These are phyloP conservation scores for Pollenia labialis DNA, from an alignment of 2,888 invertebrate genomes.

Conservation along the genomic window DNA sequence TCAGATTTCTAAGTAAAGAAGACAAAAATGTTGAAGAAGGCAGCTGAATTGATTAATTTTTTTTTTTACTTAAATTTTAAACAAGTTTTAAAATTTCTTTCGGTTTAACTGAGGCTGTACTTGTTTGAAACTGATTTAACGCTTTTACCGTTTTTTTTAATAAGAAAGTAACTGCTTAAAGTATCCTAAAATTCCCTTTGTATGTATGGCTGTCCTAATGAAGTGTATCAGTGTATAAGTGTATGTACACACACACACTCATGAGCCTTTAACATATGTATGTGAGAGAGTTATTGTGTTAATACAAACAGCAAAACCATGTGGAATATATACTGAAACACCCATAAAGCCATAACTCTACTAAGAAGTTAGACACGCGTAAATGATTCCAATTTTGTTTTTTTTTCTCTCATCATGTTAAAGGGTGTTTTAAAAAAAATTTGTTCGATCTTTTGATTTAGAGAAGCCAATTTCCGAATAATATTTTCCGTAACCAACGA, in stretches of 20 bases:
- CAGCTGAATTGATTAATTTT: no score
- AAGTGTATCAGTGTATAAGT: background rate
- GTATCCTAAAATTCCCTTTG: slow-evolving; percentile 18
- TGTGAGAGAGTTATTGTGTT: background rate
- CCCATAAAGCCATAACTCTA: slow-evolving; percentile 43
- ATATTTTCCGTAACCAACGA: no score
- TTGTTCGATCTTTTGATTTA: no score
- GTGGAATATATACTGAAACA: slow-evolving; percentile 33
- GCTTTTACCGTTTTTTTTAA: background rate
- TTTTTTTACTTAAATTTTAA: no score
- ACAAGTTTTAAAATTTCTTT: no score
- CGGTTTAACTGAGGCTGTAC: no score
- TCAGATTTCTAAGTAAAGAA: no score
- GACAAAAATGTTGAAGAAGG: no score
- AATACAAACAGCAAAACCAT: slow-evolving; percentile 11
- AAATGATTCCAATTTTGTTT: slow-evolving; percentile 33
- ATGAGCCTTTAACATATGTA: background rate
- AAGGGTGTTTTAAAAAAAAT: no score
- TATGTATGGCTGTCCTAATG: slow-evolving; percentile 32
- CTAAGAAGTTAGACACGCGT: slow-evolving; percentile 58
- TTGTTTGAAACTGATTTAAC: no score
- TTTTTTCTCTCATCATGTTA: background rate
- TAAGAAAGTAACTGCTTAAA: background rate
- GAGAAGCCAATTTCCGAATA: no score
- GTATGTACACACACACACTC: background rate